Conservation (phyloP, 2,113 vertebrate species). For the Notechis scutatus region DNA sequence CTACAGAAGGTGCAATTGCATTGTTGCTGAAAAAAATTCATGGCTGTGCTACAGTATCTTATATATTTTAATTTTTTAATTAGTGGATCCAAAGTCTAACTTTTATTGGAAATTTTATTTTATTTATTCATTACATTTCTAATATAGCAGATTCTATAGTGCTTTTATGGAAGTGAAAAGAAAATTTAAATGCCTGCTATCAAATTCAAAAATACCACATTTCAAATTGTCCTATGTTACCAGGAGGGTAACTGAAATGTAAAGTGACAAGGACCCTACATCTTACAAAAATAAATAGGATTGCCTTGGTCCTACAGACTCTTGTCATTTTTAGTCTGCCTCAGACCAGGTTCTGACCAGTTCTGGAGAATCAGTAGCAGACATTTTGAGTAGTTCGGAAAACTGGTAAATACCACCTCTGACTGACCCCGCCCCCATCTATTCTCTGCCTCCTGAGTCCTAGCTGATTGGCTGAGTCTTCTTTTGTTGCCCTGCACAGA, state of each 20-base stretch:
- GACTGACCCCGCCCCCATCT: too few species aligned
- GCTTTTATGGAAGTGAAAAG: not conserved
- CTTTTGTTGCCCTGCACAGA: too few species aligned
- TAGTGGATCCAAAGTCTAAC: not conserved
- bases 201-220: not conserved
- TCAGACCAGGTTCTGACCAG: not conserved
- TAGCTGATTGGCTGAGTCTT: too few species aligned
- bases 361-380: too few species aligned
- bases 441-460: too few species aligned
- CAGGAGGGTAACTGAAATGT: not conserved
- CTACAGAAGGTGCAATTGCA: slow-evolving; percentile 1
- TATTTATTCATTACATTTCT: not conserved
- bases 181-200: not conserved
- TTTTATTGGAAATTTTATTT: not conserved
- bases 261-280: not conserved
- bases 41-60: not conserved
- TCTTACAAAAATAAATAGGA: not conserved
- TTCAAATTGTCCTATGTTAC: not conserved
- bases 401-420: too few species aligned
- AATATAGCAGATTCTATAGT: not conserved
- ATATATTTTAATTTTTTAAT: not conserved
- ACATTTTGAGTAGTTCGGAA: too few species aligned
- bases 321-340: not conserved
- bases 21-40: slow-evolving; percentile 20
- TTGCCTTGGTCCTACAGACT: not conserved